Evolutionary conservation across 1,140 invertebrate genomes (phyloP), one percentile per base, ranked within the genome.

Genomic region (Drosophila busckii): DNA sequence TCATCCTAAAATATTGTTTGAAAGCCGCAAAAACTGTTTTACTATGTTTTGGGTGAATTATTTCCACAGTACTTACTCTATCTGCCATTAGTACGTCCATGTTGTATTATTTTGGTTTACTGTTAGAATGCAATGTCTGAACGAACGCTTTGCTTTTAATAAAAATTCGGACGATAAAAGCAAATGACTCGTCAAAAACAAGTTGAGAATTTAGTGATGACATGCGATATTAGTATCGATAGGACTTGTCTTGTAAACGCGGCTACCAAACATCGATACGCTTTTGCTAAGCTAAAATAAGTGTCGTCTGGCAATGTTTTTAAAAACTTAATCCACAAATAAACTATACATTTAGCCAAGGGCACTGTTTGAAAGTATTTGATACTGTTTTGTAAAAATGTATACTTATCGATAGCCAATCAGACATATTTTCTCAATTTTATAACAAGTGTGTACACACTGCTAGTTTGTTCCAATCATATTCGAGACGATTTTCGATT

Each of bases 51-150:
- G n/a, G n/a, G n/a, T n/a, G n/a, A n/a, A n/a, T n/a, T n/a, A n/a
- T n/a, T n/a, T n/a, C n/a, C 2, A 3, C 9, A 2, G 2, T 22
- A 37, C 28, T 86, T 88, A 93, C 93, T 89, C 93, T 93, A 76
- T 94, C 93, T 4, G 91, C 90, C 25, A 93, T 80, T 70, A 91
- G 88, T 60, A 93, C 89, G 56, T 93, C 92, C 80, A 93, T 92
- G 85, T 92, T 82, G 55, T 66, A 35, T 91, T 88, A 93, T 92
- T 92, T 93, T 93, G 20, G 26, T 49, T 4, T 9, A 13, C 44
- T 62, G 10, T 60, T 23, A 46, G 50, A 50, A 41, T 73, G 63
- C 63, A n/a, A n/a, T n/a, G n/a, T n/a, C n/a, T n/a, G n/a, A n/a
- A n/a, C n/a, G n/a, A n/a, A n/a, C 49, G 42, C 46, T 9, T 41